Conservation (phyloP, 2,888 invertebrate genomes). For the Andricus quercusramuli region DNA sequence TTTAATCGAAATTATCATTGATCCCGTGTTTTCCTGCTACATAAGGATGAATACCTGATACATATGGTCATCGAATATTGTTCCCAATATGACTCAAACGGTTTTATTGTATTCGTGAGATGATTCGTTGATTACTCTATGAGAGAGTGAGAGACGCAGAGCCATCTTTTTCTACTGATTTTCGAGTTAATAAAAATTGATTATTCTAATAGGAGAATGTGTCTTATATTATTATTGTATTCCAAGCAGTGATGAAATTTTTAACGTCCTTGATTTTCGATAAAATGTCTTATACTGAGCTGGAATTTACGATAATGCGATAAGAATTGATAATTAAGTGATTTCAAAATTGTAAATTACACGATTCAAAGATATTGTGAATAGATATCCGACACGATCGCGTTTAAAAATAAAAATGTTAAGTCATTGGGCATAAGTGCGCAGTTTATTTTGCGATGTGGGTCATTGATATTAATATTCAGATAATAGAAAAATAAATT, state of each 20-base stretch:
- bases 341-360: not conserved
- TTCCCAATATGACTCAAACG: not conserved
- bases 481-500: not conserved
- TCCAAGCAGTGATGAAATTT: not conserved
- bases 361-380: not conserved
- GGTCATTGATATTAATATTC: slow-evolving; percentile 12
- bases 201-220: not conserved
- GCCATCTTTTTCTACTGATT: no score
- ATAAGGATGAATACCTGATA: no score
- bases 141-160: no score
- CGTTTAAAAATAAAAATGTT: not conserved
- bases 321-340: not conserved
- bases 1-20: not conserved
- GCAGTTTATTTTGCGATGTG: slow-evolving; percentile 23
- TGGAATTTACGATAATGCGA: not conserved
- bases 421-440: not conserved
- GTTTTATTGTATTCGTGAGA: not conserved
- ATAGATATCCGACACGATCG: not conserved
- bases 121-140: no score
- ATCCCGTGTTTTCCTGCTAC: no score
- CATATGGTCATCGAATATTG: not conserved
- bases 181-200: no score
- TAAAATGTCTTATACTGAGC: not conserved
- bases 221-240: not conserved
- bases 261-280: not conserved